Conservation (phyloP, 2,797 vertebrate genomes). For the Rhinatrema bivittatum region DNA sequence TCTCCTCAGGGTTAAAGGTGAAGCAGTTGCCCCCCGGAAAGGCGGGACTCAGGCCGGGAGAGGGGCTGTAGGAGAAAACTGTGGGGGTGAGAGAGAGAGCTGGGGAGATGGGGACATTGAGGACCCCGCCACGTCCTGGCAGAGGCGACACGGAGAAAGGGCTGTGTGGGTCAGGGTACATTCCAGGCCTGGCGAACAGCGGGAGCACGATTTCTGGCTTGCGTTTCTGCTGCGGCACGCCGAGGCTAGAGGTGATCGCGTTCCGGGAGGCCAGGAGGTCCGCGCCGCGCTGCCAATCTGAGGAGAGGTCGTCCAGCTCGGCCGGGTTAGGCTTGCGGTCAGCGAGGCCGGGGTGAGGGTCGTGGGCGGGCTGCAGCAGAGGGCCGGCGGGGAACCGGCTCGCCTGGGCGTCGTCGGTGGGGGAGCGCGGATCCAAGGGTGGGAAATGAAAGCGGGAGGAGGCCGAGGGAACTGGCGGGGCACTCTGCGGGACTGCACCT, state of each 20-base stretch:
- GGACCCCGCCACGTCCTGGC: slow-evolving; percentile 36
- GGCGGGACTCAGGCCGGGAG: slow-evolving; percentile 54
- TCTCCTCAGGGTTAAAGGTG: slow-evolving; percentile 64
- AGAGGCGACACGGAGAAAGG: slow-evolving; percentile 52
- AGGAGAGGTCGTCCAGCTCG: slow-evolving; percentile 33
- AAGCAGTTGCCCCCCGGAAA: slow-evolving; percentile 60
- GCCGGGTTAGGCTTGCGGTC: slow-evolving; percentile 34
- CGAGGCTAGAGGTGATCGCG: background rate
- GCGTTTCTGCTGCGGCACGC: slow-evolving; percentile 46
- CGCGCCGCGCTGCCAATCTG: slow-evolving; percentile 39
- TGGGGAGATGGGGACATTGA: slow-evolving; percentile 53
- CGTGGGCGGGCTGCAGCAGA: slow-evolving; percentile 21
- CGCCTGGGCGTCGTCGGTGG: slow-evolving; percentile 35
- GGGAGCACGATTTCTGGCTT: slow-evolving; percentile 57
- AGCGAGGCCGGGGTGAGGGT: slow-evolving; percentile 1
- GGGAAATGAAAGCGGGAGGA: slow-evolving; percentile 62
- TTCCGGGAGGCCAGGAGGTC: slow-evolving; percentile 42
- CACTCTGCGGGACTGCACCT: slow-evolving; percentile 62
- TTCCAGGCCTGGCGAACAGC: slow-evolving; percentile 38
- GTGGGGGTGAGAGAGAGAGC: slow-evolving; percentile 56
- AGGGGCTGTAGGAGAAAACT: slow-evolving; percentile 62
- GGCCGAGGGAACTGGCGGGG: slow-evolving; percentile 54
- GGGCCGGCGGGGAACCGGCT: slow-evolving; percentile 25
- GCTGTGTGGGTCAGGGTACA: slow-evolving; percentile 55
- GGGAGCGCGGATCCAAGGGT: slow-evolving; percentile 46